Evolutionary conservation across 2,888 invertebrate genomes (phyloP).

Genomic region (Campopleginae sp.): DNA sequence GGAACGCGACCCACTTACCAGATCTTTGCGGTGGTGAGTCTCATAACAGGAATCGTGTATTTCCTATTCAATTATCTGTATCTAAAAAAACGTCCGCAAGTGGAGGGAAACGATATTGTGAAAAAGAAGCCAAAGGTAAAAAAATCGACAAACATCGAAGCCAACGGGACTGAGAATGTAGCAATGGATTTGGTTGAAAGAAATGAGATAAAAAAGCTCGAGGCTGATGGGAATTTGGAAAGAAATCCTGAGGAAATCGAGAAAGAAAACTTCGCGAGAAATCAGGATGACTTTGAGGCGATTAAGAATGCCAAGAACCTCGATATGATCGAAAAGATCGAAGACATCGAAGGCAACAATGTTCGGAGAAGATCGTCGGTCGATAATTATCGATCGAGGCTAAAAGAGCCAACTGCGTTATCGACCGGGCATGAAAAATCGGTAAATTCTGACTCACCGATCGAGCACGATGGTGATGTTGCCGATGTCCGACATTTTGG

Average conservation of each 20-base stretch:
- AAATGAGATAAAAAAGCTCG: slow-evolving; percentile 67
- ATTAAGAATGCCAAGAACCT: slow-evolving; percentile 77
- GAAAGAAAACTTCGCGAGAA: slow-evolving; percentile 31
- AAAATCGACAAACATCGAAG: slow-evolving; percentile 47
- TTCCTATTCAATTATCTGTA: slow-evolving; percentile 89
- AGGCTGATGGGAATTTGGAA: slow-evolving; percentile 2
- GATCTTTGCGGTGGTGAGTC: slow-evolving; percentile 88
- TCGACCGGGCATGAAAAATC: neutral
- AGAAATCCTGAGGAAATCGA: slow-evolving; percentile 22
- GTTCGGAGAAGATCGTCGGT: slow-evolving; percentile 2
- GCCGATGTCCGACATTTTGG: slow-evolving; percentile 24
- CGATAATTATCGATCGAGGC: slow-evolving; percentile 4
- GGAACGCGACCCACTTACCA: slow-evolving; percentile 91
- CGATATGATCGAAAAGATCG: slow-evolving; percentile 74
- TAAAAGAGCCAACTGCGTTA: slow-evolving; percentile 7
- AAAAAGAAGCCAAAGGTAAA: slow-evolving; percentile 85
- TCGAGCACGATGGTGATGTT: neutral
- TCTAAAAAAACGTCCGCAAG: slow-evolving; percentile 86
- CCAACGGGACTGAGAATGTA: slow-evolving; percentile 67
- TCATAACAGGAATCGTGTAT: slow-evolving; percentile 89
- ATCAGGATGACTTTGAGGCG: slow-evolving; percentile 71
- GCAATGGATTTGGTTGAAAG: slow-evolving; percentile 66
- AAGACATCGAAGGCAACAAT: slow-evolving; percentile 35
- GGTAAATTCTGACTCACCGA: neutral
- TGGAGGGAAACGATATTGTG: slow-evolving; percentile 86